A percentile compares a stretch with the other conserved stretches of the same genome.
Evolutionary conservation across 2,113 vertebrate species (phyloP).

Genomic region (Motacilla alba): DNA sequence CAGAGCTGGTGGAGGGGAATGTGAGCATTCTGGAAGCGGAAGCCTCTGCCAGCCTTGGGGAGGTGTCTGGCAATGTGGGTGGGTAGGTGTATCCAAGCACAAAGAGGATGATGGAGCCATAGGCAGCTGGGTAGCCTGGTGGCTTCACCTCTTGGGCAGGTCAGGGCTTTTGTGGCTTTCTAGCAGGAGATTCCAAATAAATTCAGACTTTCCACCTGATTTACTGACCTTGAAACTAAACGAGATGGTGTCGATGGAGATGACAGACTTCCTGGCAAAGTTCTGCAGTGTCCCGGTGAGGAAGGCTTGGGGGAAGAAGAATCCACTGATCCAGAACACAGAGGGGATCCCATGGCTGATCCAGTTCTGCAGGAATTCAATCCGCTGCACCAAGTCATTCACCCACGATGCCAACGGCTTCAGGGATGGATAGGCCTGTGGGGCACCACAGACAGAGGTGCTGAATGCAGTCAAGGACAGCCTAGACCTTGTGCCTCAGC

Average conservation of each 20-base stretch:
- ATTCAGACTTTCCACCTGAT: neutral
- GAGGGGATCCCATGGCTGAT: conserved; percentile 80
- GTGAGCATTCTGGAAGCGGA: neutral
- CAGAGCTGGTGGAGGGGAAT: neutral
- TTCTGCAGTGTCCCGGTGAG: conserved; percentile 91
- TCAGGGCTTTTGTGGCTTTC: neutral
- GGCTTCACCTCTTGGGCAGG: neutral
- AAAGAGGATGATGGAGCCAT: neutral
- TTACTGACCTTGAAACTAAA: conserved; percentile 85
- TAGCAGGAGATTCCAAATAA: neutral
- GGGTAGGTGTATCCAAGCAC: neutral
- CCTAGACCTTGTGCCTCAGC: neutral
- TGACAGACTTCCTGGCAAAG: conserved; percentile 78
- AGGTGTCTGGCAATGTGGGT: neutral
- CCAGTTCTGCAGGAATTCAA: conserved; percentile 82
- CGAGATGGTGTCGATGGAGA: conserved; percentile 85
- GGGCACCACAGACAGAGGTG: neutral
- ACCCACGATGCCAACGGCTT: conserved; percentile 92
- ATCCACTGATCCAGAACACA: conserved; percentile 91
- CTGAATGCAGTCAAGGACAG: neutral
- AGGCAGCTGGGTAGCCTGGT: neutral
- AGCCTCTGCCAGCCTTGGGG: neutral
- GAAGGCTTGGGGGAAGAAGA: conserved; percentile 93
- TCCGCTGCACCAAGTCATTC: conserved; percentile 81
- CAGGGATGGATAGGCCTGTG: conserved; percentile 85